Percentiles rank a stretch among this genome's conserved stretches.
phyloP scores from a whole-genome alignment of 2,797 vertebrate species.

The Rhinatrema bivittatum region DNA sequence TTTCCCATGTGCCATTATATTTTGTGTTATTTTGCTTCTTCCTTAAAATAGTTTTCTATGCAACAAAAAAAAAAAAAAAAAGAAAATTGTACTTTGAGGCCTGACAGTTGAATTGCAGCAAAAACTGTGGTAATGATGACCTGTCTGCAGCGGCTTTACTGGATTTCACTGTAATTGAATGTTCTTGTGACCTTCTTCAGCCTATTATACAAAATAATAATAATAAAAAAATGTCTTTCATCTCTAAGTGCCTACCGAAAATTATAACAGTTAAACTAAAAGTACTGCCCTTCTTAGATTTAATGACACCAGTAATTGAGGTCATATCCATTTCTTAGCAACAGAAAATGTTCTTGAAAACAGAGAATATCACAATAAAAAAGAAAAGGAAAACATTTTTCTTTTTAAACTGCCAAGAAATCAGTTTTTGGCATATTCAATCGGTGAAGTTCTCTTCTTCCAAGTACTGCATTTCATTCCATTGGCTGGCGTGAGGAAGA shows the following conservation, averaged over 20 bases:
- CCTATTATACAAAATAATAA: slow-evolving; percentile 24
- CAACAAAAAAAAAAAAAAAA: slow-evolving; percentile 3
- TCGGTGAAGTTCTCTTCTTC: no score
- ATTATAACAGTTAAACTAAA: slow-evolving; percentile 28
- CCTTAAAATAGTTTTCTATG: no score
- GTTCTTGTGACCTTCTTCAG: slow-evolving; percentile 29
- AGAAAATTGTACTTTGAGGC: slow-evolving; percentile 17
- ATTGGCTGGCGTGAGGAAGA: no score
- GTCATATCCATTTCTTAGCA: slow-evolving; percentile 5
- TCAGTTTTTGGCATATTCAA: no score
- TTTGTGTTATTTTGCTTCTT: slow-evolving; percentile 9
- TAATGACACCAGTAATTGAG: slow-evolving; percentile 16
- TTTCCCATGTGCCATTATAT: slow-evolving; percentile 2
- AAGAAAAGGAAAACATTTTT: slow-evolving; percentile 9
- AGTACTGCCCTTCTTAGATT: slow-evolving; percentile 6
- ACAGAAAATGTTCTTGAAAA: neutral
- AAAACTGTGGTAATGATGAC: slow-evolving; percentile 28
- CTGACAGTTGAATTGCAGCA: slow-evolving; percentile 31
- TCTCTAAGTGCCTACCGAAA: slow-evolving; percentile 21
- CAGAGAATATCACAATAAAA: slow-evolving; percentile 3
- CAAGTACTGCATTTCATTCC: no score
- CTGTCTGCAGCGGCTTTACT: slow-evolving; percentile 21
- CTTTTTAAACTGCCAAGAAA: no score
- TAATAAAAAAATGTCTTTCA: slow-evolving; percentile 21
- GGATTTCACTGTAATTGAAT: slow-evolving; percentile 27